A percentile compares a stretch with the other conserved stretches of the same genome.
Conservation (phyloP, 1,140 invertebrate species). For the Papilio polyxenes region DNA sequence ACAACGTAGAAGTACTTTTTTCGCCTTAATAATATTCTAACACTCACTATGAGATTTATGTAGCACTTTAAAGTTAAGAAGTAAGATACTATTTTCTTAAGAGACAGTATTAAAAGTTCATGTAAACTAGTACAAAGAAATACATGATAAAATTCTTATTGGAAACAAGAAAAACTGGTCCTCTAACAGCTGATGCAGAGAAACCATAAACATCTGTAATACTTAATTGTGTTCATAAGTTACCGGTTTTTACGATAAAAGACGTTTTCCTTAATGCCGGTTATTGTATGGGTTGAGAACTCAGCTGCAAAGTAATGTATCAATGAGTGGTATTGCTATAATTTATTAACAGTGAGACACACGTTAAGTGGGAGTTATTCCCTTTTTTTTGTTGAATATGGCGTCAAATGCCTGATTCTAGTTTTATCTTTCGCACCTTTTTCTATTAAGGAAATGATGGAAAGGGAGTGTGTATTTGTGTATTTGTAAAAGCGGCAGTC, state of each 20-base stretch:
- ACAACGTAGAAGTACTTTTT: neutral
- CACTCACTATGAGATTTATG: neutral
- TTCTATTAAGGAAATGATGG: too few species aligned
- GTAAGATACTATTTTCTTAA: neutral
- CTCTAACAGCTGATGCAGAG: neutral
- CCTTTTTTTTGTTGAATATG: neutral
- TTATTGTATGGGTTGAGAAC: neutral
- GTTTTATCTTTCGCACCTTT: too few species aligned
- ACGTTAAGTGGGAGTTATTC: neutral
- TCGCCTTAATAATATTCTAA: neutral
- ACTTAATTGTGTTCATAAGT: neutral
- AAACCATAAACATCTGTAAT: neutral
- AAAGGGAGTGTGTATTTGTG: too few species aligned
- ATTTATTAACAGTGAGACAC: neutral
- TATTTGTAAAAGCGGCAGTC: too few species aligned
- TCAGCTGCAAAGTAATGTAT: neutral
- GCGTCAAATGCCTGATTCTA: too few species aligned
- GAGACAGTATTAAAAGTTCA: neutral
- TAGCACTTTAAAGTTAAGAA: neutral
- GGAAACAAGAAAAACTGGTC: neutral
- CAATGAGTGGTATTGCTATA: neutral
- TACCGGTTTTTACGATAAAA: neutral
- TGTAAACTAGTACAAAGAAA: neutral
- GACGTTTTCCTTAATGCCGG: neutral
- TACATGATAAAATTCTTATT: neutral